Evolutionary conservation across 2,113 vertebrate species (phyloP).

Genomic region (Hippolais icterina): DNA sequence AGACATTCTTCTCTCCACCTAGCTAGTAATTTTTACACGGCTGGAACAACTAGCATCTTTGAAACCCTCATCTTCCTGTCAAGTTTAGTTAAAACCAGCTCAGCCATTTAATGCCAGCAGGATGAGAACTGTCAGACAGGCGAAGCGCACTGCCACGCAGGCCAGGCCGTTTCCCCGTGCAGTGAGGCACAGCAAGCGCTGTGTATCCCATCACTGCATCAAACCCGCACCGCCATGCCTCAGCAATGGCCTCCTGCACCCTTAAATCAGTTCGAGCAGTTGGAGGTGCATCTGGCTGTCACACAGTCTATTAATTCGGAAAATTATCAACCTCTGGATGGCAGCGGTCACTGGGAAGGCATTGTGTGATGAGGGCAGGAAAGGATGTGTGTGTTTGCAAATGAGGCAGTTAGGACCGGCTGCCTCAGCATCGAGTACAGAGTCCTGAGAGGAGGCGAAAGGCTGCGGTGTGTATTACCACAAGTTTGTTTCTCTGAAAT

Average conservation of each 20-base stretch:
- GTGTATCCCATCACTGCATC: accelerated
- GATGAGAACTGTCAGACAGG: background rate
- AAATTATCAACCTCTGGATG: background rate
- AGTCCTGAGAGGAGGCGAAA: accelerated
- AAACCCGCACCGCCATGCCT: accelerated
- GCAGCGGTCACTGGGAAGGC: background rate
- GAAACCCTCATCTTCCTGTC: background rate
- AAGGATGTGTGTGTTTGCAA: accelerated
- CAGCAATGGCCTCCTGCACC: accelerated
- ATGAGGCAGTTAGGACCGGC: accelerated
- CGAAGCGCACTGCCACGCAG: accelerated
- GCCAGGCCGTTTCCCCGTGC: accelerated
- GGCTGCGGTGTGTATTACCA: accelerated
- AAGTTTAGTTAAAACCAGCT: background rate
- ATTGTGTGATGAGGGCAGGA: accelerated
- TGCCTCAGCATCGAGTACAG: background rate
- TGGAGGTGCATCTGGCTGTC: background rate
- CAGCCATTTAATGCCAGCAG: accelerated
- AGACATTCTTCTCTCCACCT: background rate
- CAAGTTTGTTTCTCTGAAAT: accelerated
- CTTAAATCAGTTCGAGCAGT: background rate
- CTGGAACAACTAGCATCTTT: background rate
- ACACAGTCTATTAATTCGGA: background rate
- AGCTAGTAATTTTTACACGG: background rate
- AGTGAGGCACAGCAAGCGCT: background rate